phyloP scores from a whole-genome alignment of 2,797 vertebrate species.

The Gymnodraco acuticeps region DNA sequence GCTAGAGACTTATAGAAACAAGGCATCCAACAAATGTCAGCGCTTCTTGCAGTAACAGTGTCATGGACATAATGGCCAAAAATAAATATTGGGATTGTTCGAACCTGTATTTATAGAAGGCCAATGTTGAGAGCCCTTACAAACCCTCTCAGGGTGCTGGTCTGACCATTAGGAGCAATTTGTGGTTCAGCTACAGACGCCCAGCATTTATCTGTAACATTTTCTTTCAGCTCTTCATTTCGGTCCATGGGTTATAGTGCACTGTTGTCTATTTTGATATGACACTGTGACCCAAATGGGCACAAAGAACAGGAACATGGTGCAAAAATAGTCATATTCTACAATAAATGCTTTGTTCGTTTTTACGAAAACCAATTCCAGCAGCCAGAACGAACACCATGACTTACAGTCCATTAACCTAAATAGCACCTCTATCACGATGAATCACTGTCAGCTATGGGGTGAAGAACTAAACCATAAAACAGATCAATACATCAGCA shows the following conservation, averaged over 20 bases:
- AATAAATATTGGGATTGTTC: no score
- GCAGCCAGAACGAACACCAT: background rate
- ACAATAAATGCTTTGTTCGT: background rate
- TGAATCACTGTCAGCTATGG: background rate
- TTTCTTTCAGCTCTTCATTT: background rate
- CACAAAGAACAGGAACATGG: background rate
- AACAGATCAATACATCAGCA: background rate
- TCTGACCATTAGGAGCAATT: background rate
- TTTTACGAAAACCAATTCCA: constrained; percentile 18
- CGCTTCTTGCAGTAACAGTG: no score
- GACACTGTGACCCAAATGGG: background rate
- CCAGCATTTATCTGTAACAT: background rate
- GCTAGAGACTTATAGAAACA: no score
- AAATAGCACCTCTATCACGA: constrained; percentile 1
- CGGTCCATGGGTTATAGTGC: background rate
- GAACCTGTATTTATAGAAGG: no score
- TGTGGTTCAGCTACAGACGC: no score
- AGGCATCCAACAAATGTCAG: no score
- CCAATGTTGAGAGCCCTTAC: no score
- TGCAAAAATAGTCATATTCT: background rate
- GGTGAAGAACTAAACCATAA: background rate
- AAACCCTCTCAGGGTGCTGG: background rate
- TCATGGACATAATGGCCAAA: no score
- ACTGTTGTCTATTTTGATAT: background rate
- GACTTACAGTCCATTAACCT: constrained; percentile 4